Conservation (phyloP, 2,113 vertebrate genomes). For the Anser brachyrhynchus region DNA sequence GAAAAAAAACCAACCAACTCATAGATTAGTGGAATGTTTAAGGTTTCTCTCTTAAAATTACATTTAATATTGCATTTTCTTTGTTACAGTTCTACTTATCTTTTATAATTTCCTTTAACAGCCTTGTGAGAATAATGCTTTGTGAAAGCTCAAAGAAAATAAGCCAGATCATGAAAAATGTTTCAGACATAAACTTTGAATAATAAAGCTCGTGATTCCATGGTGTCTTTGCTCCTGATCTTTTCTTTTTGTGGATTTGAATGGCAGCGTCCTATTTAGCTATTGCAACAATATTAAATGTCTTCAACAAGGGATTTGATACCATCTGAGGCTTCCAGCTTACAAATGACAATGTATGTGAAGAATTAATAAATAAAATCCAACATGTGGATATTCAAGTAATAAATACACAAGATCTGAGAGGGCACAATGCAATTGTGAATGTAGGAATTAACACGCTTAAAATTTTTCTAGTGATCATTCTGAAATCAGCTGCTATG, state of each 20-base stretch:
- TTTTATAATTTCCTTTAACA: not conserved
- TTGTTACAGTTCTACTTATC: not conserved
- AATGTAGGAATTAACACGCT: not conserved
- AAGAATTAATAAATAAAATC: not conserved
- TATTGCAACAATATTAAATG: not conserved
- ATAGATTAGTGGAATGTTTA: not conserved
- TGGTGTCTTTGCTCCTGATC: not conserved
- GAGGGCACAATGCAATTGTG: not conserved
- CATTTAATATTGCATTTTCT: not conserved
- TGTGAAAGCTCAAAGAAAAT: not conserved
- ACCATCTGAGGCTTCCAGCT: not conserved
- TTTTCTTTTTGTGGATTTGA: not conserved
- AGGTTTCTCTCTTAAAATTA: not conserved
- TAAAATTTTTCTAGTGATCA: not conserved
- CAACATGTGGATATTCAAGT: not conserved
- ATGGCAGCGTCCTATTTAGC: not conserved
- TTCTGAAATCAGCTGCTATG: not conserved
- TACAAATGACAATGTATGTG: not conserved
- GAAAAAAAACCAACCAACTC: not conserved
- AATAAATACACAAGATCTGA: not conserved
- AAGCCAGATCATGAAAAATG: not conserved
- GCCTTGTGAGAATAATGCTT: not conserved
- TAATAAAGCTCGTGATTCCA: not conserved
- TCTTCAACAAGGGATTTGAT: not conserved
- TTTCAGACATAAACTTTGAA: not conserved